phyloP scores from a whole-genome alignment of 2,797 vertebrate genomes.

The Carcharodon carcharias region DNA sequence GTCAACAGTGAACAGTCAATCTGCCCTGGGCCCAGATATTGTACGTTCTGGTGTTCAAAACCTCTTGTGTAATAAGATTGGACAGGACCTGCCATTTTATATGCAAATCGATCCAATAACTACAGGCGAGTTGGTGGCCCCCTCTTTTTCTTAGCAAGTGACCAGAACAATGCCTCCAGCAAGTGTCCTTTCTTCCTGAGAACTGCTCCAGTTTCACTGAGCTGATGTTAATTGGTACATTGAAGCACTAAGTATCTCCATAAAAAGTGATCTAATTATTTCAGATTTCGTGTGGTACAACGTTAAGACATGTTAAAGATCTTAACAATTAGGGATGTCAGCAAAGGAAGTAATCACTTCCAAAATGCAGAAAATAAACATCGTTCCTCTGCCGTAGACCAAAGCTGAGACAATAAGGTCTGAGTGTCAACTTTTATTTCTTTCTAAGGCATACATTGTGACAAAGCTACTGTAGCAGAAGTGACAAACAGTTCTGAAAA shows the following conservation, averaged over 20 bases:
- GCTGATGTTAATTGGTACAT: constrained; percentile 20
- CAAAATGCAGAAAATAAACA: not conserved
- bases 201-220: constrained; percentile 40
- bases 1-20: constrained; percentile 48
- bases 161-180: constrained; percentile 48
- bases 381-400: not conserved
- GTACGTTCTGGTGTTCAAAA: constrained; percentile 49
- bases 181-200: constrained; percentile 40
- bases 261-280: constrained; percentile 32
- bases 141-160: constrained; percentile 46
- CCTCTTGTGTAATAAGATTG: constrained; percentile 51
- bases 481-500: not conserved
- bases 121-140: constrained; percentile 41
- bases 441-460: not conserved
- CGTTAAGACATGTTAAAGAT: constrained; percentile 12
- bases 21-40: constrained; percentile 45
- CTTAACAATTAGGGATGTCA: constrained; percentile 8
- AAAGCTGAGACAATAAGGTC: not conserved
- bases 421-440: not conserved
- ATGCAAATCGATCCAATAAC: constrained; percentile 51
- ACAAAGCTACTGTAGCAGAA: not conserved
- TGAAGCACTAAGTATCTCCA: constrained; percentile 11
- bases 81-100: constrained; percentile 52
- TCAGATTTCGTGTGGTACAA: not conserved
- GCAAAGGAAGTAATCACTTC: not conserved